phyloP scores from a whole-genome alignment of 2,113 vertebrate species.

The Willisornis vidua region DNA sequence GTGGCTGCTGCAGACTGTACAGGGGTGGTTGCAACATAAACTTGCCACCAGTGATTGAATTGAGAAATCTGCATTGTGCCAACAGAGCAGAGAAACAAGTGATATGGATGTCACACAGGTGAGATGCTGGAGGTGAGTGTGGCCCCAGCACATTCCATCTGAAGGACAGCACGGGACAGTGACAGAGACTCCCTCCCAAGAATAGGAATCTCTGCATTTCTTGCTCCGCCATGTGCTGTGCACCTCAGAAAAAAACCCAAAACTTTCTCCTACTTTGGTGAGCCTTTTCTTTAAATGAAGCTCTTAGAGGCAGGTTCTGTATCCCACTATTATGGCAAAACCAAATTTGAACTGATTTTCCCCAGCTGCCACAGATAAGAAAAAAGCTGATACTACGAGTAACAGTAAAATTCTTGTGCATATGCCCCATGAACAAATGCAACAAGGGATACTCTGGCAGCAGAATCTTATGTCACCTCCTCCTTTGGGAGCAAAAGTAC shows the following conservation, averaged over 20 bases:
- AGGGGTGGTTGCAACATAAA: neutral
- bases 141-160: neutral
- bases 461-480: neutral
- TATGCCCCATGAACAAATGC: neutral
- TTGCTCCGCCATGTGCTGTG: neutral
- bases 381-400: neutral
- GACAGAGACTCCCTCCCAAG: neutral
- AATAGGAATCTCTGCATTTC: neutral
- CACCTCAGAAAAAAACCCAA: neutral
- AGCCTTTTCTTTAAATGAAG: neutral
- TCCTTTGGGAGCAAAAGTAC: neutral
- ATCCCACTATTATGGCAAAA: neutral
- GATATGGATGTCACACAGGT: neutral
- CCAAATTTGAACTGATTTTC: neutral
- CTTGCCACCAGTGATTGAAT: neutral
- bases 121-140: neutral
- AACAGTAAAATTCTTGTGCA: neutral
- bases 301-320: neutral
- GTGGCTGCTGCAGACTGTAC: neutral
- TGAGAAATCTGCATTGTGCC: neutral
- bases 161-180: neutral
- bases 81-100: neutral
- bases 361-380: neutral
- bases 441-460: neutral
- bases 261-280: neutral